Evolutionary conservation across 2,797 vertebrate species (phyloP), one percentile per base, ranked within the genome.

Genomic region (Sebastes steindachneri): DNA sequence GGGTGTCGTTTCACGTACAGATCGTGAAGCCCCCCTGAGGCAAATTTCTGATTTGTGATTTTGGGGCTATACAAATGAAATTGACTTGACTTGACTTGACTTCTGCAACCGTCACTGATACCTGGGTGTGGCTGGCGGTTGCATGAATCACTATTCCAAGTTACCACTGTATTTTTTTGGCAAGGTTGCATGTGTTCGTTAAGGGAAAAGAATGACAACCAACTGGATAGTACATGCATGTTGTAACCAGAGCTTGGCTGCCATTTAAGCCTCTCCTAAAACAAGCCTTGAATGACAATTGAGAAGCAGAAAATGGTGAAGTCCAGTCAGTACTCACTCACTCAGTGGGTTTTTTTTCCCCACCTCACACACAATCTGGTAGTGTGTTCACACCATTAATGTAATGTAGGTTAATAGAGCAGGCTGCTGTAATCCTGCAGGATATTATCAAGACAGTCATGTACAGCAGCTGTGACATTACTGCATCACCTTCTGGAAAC

Each of bases 361-460:
- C 62, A 68, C 59, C 83, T 81, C 75, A 71, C 54, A 55, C 79
- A 65, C 54, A 55, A 60, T 28, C 73, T 67, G 51, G 14, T 8
- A 12, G 73, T 74, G 59, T 63, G 66, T 45, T 80, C 82, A 73
- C 87, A 87, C 67, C 76, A 57, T 35, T 57, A 57, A 64, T 71
- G 79, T 70, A 86, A 95, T 92, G 88, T 93, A 81, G 93, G 90
- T 92, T 93, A 94, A 90, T 80, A 68, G 90, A 93, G 88, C 92
- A 90, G 84, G 74, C 86, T 85, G 89, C 76, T 75, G 85, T 90
- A 93, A 95, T 93, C 90, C 90, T 75, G 37, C 85, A 37, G 59
- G 79, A 88, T 73, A 78, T 79, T 68, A 85, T 68, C 83, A 86
- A 86, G 41, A 45, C 41, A 45, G 76, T 35, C 84, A 37, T 37